phyloP scores from a whole-genome alignment of 2,797 vertebrate genomes.

The Brachyalestes nurse region DNA sequence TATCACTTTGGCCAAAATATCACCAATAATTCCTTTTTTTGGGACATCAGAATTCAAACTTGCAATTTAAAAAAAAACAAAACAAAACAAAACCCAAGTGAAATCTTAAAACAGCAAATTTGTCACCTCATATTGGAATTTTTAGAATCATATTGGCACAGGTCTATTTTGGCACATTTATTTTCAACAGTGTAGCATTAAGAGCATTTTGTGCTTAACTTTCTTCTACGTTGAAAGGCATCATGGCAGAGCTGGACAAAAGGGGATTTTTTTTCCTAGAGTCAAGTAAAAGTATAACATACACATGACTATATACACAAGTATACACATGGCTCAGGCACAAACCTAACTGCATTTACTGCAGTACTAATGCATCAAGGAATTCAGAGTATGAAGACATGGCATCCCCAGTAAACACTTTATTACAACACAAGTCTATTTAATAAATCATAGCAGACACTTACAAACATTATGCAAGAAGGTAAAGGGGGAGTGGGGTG shows the following conservation, averaged over 20 bases:
- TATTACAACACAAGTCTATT: conserved; percentile 99
- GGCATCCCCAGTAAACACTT: conserved; percentile 96
- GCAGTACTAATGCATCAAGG: not conserved
- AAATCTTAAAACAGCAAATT: no score
- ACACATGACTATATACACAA: not conserved
- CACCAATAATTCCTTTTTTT: no score
- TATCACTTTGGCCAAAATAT: no score
- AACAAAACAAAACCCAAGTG: no score
- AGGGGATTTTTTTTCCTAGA: not conserved
- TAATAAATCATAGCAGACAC: conserved; percentile 95
- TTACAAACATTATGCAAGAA: conserved; percentile 92
- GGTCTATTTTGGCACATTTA: not conserved
- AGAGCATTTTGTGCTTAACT: not conserved
- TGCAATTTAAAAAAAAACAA: no score
- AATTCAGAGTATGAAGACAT: conserved; percentile 78
- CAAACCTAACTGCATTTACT: not conserved
- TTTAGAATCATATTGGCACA: no score
- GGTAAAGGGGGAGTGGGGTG: conserved; percentile 71
- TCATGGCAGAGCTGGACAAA: not conserved
- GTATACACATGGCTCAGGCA: not conserved
- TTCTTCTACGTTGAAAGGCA: not conserved
- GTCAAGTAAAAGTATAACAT: not conserved
- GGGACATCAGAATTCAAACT: not conserved
- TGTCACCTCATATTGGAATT: no score
- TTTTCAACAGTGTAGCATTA: not conserved